Percentiles rank a stretch among this genome's conserved stretches.
phyloP scores from a whole-genome alignment of 2,888 invertebrate species.

The Pharmacophagus antenor region DNA sequence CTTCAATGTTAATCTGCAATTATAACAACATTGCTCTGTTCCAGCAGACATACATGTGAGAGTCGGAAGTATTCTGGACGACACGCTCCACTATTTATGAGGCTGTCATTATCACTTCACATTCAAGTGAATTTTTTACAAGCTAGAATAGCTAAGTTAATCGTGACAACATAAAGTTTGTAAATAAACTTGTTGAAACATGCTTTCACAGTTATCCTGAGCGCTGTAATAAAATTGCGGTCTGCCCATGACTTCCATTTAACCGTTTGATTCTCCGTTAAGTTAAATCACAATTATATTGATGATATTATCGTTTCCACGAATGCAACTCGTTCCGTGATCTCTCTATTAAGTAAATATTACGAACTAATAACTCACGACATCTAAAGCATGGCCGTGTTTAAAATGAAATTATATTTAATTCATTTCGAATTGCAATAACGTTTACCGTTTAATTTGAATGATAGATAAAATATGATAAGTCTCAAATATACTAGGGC shows the following conservation, averaged over 20 bases:
- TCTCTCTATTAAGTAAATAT: conserved; percentile 49
- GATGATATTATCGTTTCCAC: conserved; percentile 25
- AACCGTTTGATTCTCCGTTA: conserved; percentile 26
- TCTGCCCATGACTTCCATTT: conserved; percentile 11
- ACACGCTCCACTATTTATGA: no score
- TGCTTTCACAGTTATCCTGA: conserved; percentile 18
- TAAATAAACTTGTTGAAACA: conserved; percentile 11
- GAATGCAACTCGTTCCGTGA: conserved; percentile 39
- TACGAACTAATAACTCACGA: conserved; percentile 46
- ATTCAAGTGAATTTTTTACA: no score
- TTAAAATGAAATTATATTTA: not conserved
- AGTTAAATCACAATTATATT: conserved; percentile 29
- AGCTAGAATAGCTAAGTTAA: not conserved
- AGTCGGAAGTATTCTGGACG: no score
- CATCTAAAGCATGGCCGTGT: conserved; percentile 35
- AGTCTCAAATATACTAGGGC: no score
- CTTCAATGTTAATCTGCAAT: no score
- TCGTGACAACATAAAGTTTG: conserved; percentile 10
- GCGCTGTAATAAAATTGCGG: conserved; percentile 17
- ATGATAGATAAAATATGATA: no score
- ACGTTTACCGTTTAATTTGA: not conserved
- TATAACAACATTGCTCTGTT: no score
- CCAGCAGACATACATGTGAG: no score
- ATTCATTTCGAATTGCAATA: not conserved
- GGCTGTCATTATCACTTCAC: no score